Conservation (phyloP, 2,113 vertebrate genomes). For the Colaptes auratus region DNA sequence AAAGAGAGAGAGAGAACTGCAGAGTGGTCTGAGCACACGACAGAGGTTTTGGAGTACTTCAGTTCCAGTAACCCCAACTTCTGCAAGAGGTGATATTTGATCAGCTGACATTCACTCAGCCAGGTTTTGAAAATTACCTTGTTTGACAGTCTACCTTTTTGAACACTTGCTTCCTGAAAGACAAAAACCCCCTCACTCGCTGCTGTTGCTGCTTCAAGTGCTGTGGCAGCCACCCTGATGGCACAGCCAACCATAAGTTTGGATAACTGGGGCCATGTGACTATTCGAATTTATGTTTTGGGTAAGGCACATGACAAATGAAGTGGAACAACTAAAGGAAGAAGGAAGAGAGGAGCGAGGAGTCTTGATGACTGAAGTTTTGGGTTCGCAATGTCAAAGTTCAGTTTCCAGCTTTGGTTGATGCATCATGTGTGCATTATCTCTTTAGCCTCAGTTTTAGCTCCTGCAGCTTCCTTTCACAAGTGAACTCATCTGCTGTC, state of each 20-base stretch:
- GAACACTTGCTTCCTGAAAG: background rate
- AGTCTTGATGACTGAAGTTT: background rate
- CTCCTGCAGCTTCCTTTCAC: background rate
- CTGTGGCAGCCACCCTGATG: background rate
- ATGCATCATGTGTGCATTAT: rapidly evolving
- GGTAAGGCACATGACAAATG: background rate
- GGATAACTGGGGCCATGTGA: background rate
- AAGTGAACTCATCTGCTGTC: background rate
- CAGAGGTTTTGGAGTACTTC: background rate
- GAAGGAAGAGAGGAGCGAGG: background rate
- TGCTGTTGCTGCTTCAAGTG: background rate
- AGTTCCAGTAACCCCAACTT: background rate
- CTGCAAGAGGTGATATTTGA: background rate
- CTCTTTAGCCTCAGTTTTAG: background rate
- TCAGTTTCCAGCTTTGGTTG: background rate
- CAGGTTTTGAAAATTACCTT: background rate
- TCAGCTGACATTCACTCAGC: background rate
- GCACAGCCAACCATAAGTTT: background rate
- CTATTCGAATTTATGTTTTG: background rate
- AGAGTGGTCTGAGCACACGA: background rate
- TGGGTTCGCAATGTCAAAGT: rapidly evolving
- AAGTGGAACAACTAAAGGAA: background rate
- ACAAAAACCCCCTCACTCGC: background rate
- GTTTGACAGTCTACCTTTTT: background rate
- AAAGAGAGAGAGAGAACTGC: background rate